Percentiles rank a stretch among this genome's conserved stretches.
phyloP scores from a whole-genome alignment of 2,888 invertebrate genomes.

The Hoplodrina ambigua region DNA sequence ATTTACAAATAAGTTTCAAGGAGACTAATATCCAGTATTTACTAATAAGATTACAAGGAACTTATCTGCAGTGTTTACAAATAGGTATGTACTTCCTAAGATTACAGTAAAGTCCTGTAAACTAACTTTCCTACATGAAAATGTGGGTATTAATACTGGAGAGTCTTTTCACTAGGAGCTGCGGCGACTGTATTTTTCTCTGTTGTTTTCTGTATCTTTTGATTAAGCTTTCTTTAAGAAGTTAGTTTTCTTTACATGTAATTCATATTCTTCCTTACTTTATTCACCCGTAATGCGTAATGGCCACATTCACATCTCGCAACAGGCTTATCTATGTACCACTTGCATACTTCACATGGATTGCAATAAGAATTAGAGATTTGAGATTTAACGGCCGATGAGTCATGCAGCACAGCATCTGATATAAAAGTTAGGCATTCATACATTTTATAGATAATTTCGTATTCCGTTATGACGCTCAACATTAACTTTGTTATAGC shows the following conservation, averaged over 20 bases:
- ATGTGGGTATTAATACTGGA: too few relatives aligned
- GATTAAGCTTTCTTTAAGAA: too few relatives aligned
- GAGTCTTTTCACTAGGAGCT: too few relatives aligned
- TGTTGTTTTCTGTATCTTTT: too few relatives aligned
- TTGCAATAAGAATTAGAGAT: too few relatives aligned
- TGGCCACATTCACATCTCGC: too few relatives aligned
- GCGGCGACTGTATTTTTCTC: too few relatives aligned
- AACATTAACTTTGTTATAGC: constrained; percentile 16
- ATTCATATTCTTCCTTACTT: too few relatives aligned
- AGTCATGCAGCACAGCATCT: constrained; percentile 21
- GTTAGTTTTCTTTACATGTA: too few relatives aligned
- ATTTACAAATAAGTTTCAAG: neutral
- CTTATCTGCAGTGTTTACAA: neutral
- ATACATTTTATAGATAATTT: constrained; percentile 17
- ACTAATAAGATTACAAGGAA: neutral
- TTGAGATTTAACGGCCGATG: constrained; percentile 2
- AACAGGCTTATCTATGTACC: too few relatives aligned
- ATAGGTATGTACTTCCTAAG: neutral
- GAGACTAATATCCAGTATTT: neutral
- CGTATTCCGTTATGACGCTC: constrained; percentile 7
- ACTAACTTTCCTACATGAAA: neutral
- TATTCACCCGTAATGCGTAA: too few relatives aligned
- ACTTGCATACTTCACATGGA: too few relatives aligned
- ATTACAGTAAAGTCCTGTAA: neutral
- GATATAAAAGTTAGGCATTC: constrained; percentile 6